phyloP scores from a whole-genome alignment of 2,888 invertebrate species.

The Lymantria dispar region DNA sequence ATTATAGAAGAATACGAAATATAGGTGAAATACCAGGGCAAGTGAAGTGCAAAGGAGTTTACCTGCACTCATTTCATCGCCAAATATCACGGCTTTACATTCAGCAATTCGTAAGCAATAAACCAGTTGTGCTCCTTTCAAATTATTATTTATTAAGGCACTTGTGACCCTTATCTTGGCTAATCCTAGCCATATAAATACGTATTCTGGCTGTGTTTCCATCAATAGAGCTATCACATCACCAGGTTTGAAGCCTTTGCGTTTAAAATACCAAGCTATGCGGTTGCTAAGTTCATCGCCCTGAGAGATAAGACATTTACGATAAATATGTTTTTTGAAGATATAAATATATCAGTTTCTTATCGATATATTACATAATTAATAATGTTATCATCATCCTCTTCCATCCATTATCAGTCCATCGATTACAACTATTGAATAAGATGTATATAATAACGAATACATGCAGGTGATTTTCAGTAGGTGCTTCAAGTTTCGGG shows the following conservation, averaged over 20 bases:
- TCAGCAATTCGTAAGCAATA: conserved; percentile 91
- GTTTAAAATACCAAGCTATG: conserved; percentile 80
- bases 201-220: conserved; percentile 94
- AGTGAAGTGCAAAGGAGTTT: conserved; percentile 20
- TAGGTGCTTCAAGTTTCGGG: too few species aligned
- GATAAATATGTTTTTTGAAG: too few species aligned
- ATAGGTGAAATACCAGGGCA: background rate
- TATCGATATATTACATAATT: too few species aligned
- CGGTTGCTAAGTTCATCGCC: conserved; percentile 83
- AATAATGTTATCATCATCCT: too few species aligned
- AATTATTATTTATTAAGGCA: conserved; percentile 94
- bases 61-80: conserved; percentile 82
- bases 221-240: conserved; percentile 94
- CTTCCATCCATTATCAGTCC: too few species aligned
- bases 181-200: conserved; percentile 94
- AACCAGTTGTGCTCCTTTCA: conserved; percentile 88
- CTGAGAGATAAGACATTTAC: conserved; percentile 41
- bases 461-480: too few species aligned
- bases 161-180: conserved; percentile 91
- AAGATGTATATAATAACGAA: too few species aligned
- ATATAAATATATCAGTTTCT: too few species aligned
- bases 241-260: conserved; percentile 82
- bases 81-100: conserved; percentile 90
- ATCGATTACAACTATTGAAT: too few species aligned
- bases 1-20: background rate